Percentiles rank a stretch among this genome's conserved stretches.
Evolutionary conservation across 2,113 vertebrate genomes (phyloP).

Genomic region (Micronycteris hirsuta): DNA sequence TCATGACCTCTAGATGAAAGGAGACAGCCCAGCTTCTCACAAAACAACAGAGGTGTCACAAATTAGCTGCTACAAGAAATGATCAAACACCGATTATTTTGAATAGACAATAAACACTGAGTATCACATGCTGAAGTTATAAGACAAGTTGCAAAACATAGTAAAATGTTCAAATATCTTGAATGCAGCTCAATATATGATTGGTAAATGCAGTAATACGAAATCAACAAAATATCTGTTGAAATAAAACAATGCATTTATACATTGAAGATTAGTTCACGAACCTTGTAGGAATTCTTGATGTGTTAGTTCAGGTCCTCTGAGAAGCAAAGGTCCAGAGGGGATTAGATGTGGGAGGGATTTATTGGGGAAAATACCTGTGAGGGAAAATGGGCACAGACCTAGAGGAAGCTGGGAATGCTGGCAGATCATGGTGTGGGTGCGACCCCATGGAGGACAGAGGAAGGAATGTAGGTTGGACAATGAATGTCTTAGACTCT

Average conservation of each 20-base stretch:
- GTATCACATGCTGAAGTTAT: not conserved
- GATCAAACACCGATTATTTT: not conserved
- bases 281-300: not conserved
- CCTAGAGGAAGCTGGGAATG: not conserved
- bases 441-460: not conserved
- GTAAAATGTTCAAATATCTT: not conserved
- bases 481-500: not conserved
- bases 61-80: not conserved
- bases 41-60: not conserved
- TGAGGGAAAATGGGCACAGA: not conserved
- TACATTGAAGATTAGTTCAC: not conserved
- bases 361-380: not conserved
- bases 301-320: not conserved
- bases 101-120: not conserved
- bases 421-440: no score
- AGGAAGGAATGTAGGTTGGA: not conserved
- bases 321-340: not conserved
- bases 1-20: not conserved
- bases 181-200: not conserved
- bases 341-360: not conserved
- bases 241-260: not conserved
- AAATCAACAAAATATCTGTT: not conserved
- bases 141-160: not conserved
- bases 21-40: not conserved
- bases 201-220: not conserved